Base-by-base conservation (phyloP, 2,113 vertebrate species). In the Periophthalmodon schlosseri region DNA sequence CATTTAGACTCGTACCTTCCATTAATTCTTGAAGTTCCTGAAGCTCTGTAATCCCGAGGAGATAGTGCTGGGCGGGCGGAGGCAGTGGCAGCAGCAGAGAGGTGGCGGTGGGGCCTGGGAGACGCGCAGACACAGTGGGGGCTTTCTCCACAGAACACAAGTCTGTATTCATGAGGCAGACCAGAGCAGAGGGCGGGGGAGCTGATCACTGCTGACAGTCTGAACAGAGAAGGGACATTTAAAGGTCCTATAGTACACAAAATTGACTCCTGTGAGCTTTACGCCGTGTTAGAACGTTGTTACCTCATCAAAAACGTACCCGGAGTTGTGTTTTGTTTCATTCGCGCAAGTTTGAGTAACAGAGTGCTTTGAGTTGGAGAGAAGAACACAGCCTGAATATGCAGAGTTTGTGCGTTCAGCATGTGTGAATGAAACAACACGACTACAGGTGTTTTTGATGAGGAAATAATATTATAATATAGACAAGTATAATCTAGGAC, bases 61-160 rank as follows among this genome's bases (percentile, higher is more conserved):
- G 83, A 88, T 82, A 77, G 79, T 74, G 81, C 71, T 79, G 82
- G 0, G 36, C 79, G 71, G 69, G 84, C 70, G 82, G 75, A 85
- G 81, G 80, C 74, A 68, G 83, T 2, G 50, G 39, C 6, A 10
- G 39, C 50, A 8, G 50, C 1, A 21, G 1, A 3, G 56, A 2
- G 3, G 56, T 0, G 56, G 21, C 24, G 56, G 23, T 28, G 57
- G 85, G 74, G 88, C 87, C 85, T 79, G 82, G 82, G 85, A 84
- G 90, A 90, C 34, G 73, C 73, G 57, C 68, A 77, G 67, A 86
- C 87, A 93, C 86, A 65, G 63, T 90, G 91, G 82, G 72, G 54
- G 87, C 93, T 92, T 93, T 91, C 91, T 92, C 84, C 68, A 52
- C 78, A 77, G 90, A 86, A 91, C 85, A 93, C 86, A 88, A 80